These are phyloP conservation scores for Tenebrosternarchus preto DNA, from an alignment of 2,113 vertebrate species.

Conservation along the genomic window DNA sequence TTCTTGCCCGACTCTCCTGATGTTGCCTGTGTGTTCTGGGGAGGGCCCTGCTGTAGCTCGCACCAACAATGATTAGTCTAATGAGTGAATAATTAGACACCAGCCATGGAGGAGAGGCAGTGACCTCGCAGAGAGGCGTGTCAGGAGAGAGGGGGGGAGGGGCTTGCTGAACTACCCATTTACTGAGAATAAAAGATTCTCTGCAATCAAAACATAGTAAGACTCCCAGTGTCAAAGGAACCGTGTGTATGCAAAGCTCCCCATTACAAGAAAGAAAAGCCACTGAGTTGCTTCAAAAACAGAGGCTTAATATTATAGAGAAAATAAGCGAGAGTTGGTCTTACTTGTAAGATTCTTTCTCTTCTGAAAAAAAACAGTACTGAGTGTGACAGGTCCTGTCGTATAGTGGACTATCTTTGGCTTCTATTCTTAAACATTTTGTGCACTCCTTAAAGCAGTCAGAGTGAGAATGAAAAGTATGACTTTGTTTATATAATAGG, in stretches of 20 bases:
- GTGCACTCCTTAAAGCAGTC: background rate
- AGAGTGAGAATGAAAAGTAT: slow-evolving; percentile 9
- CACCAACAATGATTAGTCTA: slow-evolving; percentile 66
- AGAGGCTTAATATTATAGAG: slow-evolving; percentile 20
- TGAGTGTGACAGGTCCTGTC: slow-evolving; percentile 23
- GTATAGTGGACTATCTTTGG: slow-evolving; percentile 29
- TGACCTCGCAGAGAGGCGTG: slow-evolving; percentile 48
- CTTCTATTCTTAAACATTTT: slow-evolving; percentile 30
- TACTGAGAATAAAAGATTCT: background rate
- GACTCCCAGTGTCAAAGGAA: background rate
- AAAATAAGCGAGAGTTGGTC: slow-evolving; percentile 14
- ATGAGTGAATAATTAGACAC: slow-evolving; percentile 65
- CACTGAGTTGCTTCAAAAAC: slow-evolving; percentile 19
- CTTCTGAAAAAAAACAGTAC: slow-evolving; percentile 18
- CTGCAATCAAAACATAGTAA: slow-evolving; percentile 23
- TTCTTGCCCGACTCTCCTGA: slow-evolving; percentile 24
- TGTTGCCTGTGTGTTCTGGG: slow-evolving; percentile 37
- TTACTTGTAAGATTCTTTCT: slow-evolving; percentile 16
- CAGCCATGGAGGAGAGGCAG: slow-evolving; percentile 40
- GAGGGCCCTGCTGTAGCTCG: slow-evolving; percentile 39
- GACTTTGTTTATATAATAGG: slow-evolving; percentile 39
- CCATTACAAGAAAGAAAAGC: slow-evolving; percentile 33
- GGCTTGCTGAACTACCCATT: slow-evolving; percentile 6
- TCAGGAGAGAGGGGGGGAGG: background rate
- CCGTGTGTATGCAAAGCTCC: background rate